Evolutionary conservation across 2,113 vertebrate species (phyloP), one percentile per base, ranked within the genome.

Genomic region (Puffinus mauretanicus): DNA sequence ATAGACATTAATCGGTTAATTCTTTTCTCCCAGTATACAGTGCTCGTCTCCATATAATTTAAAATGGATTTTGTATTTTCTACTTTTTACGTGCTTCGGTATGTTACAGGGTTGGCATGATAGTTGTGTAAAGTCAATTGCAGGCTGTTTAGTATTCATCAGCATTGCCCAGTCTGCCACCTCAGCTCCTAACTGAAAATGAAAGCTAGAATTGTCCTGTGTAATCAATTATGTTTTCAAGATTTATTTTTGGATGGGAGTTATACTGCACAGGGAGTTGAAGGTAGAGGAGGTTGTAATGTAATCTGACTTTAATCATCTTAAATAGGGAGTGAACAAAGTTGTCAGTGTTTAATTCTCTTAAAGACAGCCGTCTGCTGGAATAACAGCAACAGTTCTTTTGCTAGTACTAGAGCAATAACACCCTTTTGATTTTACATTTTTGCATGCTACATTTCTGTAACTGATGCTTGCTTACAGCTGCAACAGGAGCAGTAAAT

Each of bases 161-260:
- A 65, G 30, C 67, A 27, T 40, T 73, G 64, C 18, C 86, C 18
- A 72, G 49, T 65, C 84, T 87, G 81, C 62, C 67, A 66, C 69
- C 65, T 93, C 70, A 54, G 86, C 86, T 94, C 30, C 75, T 95
- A 93, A 73, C 54, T 81, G 73, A 85, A 96, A 96, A 94, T 76
- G 58, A 97, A 94, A 90, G 75, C 64, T 73, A 22, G 65, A 79
- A 73, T 91, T 90, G 91, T 85, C 66, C 78, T 80, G 52, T 88
- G 80, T 82, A 85, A 95, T 95, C 84, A 91, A 82, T 85, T 95
- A 87, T 29, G 67, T 73, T 96, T 85, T 84, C 52, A 76, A 82
- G 76, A 94, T 94, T 72, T 88, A 85, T 75, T 93, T 95, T 82
- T 54, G 46, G 66, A 62, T 72, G 38, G 20, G 49, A 88, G 13